Evolutionary conservation across 2,797 vertebrate species (phyloP), one percentile per base, ranked within the genome.

Genomic region (Limnodromus scolopaceus): DNA sequence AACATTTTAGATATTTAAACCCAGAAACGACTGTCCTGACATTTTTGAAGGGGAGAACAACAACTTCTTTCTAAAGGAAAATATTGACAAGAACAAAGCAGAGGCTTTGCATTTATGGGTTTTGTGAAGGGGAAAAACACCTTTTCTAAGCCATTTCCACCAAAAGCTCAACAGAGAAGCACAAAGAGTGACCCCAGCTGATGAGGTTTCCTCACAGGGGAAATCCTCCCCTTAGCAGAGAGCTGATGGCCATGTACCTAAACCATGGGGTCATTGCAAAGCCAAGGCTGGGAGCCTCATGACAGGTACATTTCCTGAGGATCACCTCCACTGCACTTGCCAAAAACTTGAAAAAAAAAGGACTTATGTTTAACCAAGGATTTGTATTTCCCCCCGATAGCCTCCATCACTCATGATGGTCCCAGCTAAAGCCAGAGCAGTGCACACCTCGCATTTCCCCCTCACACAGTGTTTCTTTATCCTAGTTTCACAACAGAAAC

Each of bases 361-460:
- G 13, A 58, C 6, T 30, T 43, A 8, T 2, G 41, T n/a, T 94
- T 49, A 76, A 90, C 24, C 54, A 82, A 74, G 25, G 16, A 28
- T 0, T 43, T n/a, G 4, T 82, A 70, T 78, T 49, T 11, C 16
- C 22, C 75, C 53, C 63, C 4, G 0, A 11, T 22, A 63, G 53
- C 36, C 41, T 81, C 43, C 68, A 80, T 38, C 68, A 34, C 32
- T 84, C 63, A 39, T 3, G 5, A 19, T 0, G 0, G 63, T 7
- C n/a, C 45, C 45, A 78, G 60, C 15, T 53, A 49, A 64, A 84
- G 13, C 19, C 34, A 45, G 24, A 60, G 69, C n/a, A 77, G 18
- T 0, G 0, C 27, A 77, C 20, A 30, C 16, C 36, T 34, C 0
- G 0, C 41, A 24, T 13, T 66, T 81, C n/a, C 69, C 65, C 45